Evolutionary conservation across 2,888 invertebrate genomes (phyloP).

Genomic region (Philereme vetulata): DNA sequence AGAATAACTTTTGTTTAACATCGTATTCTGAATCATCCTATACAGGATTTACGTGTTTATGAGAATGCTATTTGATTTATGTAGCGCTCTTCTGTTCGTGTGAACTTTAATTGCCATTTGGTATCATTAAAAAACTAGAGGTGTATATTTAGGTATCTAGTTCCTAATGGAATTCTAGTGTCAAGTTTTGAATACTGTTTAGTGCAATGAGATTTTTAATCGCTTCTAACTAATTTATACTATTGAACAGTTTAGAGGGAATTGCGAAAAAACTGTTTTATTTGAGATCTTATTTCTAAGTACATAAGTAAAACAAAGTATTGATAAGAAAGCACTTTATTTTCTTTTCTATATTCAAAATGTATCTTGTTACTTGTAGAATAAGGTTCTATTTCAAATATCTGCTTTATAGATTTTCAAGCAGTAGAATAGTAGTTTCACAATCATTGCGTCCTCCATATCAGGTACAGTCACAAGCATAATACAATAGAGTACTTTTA

Average conservation of each 20-base stretch:
- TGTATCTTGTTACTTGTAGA: not conserved
- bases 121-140: too few relatives aligned
- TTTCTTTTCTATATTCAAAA: not conserved
- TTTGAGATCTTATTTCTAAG: constrained; percentile 1
- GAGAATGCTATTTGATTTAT: too few relatives aligned
- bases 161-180: constrained; percentile 6
- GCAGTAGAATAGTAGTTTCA: constrained; percentile 2
- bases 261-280: not conserved
- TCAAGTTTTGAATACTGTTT: constrained; percentile 7
- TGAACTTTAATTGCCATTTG: too few relatives aligned
- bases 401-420: constrained; percentile 3
- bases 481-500: not conserved
- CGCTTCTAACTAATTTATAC: not conserved
- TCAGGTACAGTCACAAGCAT: constrained; percentile 12
- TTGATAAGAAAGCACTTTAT: not conserved
- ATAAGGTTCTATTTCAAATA: not conserved
- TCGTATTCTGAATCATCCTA: too few relatives aligned
- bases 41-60: too few relatives aligned
- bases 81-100: too few relatives aligned
- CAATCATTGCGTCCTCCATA: constrained; percentile 21
- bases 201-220: not conserved
- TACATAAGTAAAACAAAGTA: constrained; percentile 8
- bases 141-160: not conserved
- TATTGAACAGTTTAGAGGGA: not conserved
- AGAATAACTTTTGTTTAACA: too few relatives aligned